Base-by-base conservation (phyloP, 1,140 invertebrate genomes). In the Acromyrmex charruanus region DNA sequence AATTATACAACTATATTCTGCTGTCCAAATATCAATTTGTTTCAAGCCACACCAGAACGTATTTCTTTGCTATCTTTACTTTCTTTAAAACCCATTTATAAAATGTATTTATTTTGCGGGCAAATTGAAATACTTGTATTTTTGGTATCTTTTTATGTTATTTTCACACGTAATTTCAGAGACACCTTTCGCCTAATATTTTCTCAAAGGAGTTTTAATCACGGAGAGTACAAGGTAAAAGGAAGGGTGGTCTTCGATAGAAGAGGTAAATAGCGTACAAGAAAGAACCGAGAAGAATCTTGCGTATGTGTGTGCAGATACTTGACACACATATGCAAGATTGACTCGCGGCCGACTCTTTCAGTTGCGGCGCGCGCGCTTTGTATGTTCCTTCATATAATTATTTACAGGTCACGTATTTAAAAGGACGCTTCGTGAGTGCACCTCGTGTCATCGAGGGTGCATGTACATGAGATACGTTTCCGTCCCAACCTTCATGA, bases 331-430 rank as follows among this genome's bases (percentile, higher is more conserved):
- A n/a, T 53, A 31, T 53, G 21, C 53, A 71, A 61, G 59, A 75
- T 85, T 66, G 63, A 86, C 88, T 89, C 85, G 80, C 61, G 16
- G 63, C 53, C 63, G 63, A 69, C 31, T 81, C 65, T 85, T 87
- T 85, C 87, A 68, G 80, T 91, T 84, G 89, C 68, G 72, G 12
- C 85, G 3, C 25, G 81, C 90, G 86, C 88, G 87, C 87, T 93
- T 92, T 88, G 65, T 68, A 35, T 51, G 89, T 92, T 74, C 85
- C 84, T 89, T 92, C 89, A 89, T 91, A 87, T 87, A 92, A 93
- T 93, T 93, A 93, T 93, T 92, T 91, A 91, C 91, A 90, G 92
- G 89, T 92, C 92, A 92, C 91, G 92, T 92, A 93, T 91, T 93
- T 92, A 92, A 93, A 93, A 91, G 89, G 91, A 90, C 87, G 87